A percentile compares a stretch with the other conserved stretches of the same genome.
Conservation (phyloP, 2,888 invertebrate genomes). For the Oscheius myriophilus region DNA sequence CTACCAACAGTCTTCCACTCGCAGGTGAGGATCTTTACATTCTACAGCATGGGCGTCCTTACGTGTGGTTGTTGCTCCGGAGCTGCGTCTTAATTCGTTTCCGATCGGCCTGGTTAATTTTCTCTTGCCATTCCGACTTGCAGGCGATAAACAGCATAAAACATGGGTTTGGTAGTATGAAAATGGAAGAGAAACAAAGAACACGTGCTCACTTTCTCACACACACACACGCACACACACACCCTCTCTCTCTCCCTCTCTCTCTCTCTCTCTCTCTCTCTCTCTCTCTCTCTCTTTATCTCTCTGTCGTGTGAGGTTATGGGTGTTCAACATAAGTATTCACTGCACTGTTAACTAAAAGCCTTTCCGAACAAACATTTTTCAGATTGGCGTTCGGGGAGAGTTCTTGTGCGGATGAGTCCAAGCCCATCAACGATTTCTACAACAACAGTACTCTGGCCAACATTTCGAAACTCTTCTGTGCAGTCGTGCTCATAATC, state of each 20-base stretch:
- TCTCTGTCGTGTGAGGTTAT: too few relatives aligned
- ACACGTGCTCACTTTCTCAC: neutral
- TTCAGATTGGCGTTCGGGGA: conserved; percentile 61
- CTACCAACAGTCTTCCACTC: conserved; percentile 39
- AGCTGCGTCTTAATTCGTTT: too few relatives aligned
- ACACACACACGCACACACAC: too few relatives aligned
- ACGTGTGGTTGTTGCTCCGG: neutral
- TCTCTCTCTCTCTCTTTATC: too few relatives aligned
- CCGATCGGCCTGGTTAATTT: neutral
- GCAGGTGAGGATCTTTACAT: conserved; percentile 20
- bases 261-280: too few relatives aligned
- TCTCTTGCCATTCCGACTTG: neutral
- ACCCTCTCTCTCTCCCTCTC: too few relatives aligned
- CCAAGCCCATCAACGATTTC: conserved; percentile 58
- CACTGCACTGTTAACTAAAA: too few relatives aligned
- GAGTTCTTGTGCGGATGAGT: conserved; percentile 40
- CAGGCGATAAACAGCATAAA: neutral
- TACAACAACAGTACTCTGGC: conserved; percentile 66
- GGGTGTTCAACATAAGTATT: too few relatives aligned
- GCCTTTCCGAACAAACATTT: neutral
- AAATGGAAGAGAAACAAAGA: neutral
- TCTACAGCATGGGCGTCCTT: neutral
- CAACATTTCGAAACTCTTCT: conserved; percentile 54
- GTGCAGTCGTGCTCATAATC: conserved; percentile 50
- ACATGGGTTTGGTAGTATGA: neutral